Base-by-base conservation (phyloP, 2,888 invertebrate species). In the Megamerina dolium region DNA sequence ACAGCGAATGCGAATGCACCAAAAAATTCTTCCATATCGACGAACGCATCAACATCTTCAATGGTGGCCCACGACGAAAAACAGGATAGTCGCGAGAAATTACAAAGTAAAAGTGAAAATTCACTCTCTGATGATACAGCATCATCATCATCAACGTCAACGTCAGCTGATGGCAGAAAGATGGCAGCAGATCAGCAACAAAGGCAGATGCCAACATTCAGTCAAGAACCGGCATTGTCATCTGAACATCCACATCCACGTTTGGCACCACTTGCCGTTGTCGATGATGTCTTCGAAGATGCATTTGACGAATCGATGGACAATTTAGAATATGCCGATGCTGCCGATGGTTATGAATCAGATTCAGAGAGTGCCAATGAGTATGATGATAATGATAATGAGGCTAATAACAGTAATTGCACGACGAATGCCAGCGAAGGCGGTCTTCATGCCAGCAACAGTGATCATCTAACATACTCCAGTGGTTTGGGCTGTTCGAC, bases 251-350 rank as follows among this genome's bases (percentile, higher is more conserved):
- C 3, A n/a, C 8, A 19, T 16, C 9, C n/a, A 21, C 14, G 19
- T 16, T 37, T n/a, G n/a, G n/a, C n/a, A n/a, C n/a, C 21, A 31
- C 5, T 35, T 14, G 13, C 14, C 9, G 9, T 12, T 9, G 18
- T 10, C n/a, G 64, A 60, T 36, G 68, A 69, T 42, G 59, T 61
- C n/a, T 72, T 70, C 39, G 73, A 72, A 47, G 58, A 60, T 37
- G 57, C 57, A 16, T 69, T 71, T 37, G 70, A 70, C 27, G 62
- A 61, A 10, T 70, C 70, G n/a, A 69, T 72, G 68, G 65, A 60
- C 29, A 63, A 66, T 46, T 45, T 72, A 48, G 72, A 72, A 41
- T 59, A 61, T 33, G 57, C 52, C 12, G 52, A 50, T 34, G 43
- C 27, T 14, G 41, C 47, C 9, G 67, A 71, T 49, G 68, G 66